Base-by-base conservation (phyloP, 2,888 invertebrate species). In the Melanophora roralis region DNA sequence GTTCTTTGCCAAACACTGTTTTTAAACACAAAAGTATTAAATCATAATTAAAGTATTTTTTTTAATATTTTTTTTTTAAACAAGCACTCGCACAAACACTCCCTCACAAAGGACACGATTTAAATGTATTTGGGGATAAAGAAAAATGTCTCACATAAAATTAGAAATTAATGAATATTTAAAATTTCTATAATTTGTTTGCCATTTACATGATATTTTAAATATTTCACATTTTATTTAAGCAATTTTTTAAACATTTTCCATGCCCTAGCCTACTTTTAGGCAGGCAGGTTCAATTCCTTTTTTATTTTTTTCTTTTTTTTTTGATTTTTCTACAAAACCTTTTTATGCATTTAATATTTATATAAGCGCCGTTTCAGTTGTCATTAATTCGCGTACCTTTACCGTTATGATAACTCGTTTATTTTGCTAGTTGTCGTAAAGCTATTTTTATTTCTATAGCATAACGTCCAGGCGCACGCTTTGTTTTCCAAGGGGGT, bases 381-480 rank as follows among this genome's bases (percentile, higher is more conserved):
- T 62, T 77, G 73, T 81, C 53, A 73, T 77, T 64, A 38, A 69
- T 49, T 69, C 81, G 77, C 81, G 77, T 77, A 77, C 68, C 73
- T 73, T 77, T 69, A 74, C 68, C 81, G 81, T 81, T 69, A 77
- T 81, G 81, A 80, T 64, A 80, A 72, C 72, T 80, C 72, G 68
- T 68, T 80, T 67, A 68, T 76, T 80, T 80, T 72, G 55, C 80
- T 80, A 76, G 72, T 72, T 80, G 75, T 72, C 62, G 57, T 80
- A 51, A 72, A 80, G 80, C 80, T 76, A 80, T 80, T 76, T 68
- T 72, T 53, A 49, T 62, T 75, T 68, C 62, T 67, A 62, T 75
- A 76, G 75, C 80, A 72, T 68, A 80, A 55, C 43, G 23, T 72
- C 75, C 68, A 80, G 80, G 80, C 80, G 80, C 80, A 80, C 80